phyloP scores from a whole-genome alignment of 2,888 invertebrate genomes.

The Herminia tarsipennalis region DNA sequence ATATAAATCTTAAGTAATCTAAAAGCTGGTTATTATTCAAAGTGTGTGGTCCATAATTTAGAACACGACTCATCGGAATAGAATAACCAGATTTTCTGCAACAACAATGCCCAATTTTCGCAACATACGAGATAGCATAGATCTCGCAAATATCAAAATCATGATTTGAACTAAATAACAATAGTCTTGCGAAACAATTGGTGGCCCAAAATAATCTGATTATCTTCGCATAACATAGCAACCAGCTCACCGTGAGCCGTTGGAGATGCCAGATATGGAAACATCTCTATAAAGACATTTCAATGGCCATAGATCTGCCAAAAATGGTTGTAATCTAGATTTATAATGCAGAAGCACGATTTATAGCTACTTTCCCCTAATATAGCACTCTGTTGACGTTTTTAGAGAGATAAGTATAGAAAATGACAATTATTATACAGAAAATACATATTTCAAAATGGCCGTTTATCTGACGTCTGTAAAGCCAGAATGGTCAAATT shows the following conservation, averaged over 20 bases:
- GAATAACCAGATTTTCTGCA: slow-evolving; percentile 20
- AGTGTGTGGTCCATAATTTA: slow-evolving; percentile 24
- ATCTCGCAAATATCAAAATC: slow-evolving; percentile 43
- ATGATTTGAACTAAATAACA: slow-evolving; percentile 42
- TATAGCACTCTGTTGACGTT: slow-evolving; percentile 6
- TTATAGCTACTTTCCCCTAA: slow-evolving; percentile 32
- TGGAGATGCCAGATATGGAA: slow-evolving; percentile 19
- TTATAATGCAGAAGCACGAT: slow-evolving; percentile 27
- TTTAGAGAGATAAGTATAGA: background rate
- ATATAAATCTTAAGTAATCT: slow-evolving; percentile 3
- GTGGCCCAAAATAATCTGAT: slow-evolving; percentile 35
- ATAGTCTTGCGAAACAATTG: slow-evolving; percentile 39
- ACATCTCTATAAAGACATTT: slow-evolving; percentile 20
- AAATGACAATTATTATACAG: background rate
- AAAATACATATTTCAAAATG: background rate
- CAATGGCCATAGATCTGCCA: slow-evolving; percentile 25
- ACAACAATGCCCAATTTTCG: slow-evolving; percentile 35
- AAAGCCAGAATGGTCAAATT: too few species aligned
- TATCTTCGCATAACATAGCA: slow-evolving; percentile 29
- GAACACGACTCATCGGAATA: slow-evolving; percentile 29
- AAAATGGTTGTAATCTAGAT: slow-evolving; percentile 29
- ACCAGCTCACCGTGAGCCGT: slow-evolving; percentile 25
- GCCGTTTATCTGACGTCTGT: background rate
- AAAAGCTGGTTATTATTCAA: slow-evolving; percentile 17
- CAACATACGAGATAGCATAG: slow-evolving; percentile 29